Evolutionary conservation across 2,113 vertebrate species (phyloP).

Genomic region (Xiphophorus hellerii): DNA sequence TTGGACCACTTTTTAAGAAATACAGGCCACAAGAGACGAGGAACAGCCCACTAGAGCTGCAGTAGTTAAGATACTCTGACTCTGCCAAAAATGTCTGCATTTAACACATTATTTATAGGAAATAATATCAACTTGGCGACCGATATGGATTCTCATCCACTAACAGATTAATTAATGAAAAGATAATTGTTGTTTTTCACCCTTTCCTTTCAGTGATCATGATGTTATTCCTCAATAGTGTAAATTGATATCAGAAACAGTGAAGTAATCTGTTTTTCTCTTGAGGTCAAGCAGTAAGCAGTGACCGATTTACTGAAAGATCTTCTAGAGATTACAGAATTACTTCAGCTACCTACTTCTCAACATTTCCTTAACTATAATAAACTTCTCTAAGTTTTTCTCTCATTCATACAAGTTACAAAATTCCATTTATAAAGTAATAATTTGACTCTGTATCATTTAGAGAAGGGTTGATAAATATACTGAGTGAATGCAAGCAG

Average conservation of each 20-base stretch:
- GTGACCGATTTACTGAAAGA: slow-evolving; percentile 3
- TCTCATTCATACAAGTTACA: slow-evolving; percentile 1
- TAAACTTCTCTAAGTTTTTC: not conserved
- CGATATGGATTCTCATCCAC: not conserved
- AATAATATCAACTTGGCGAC: not conserved
- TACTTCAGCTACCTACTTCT: not conserved
- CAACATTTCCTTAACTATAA: not conserved
- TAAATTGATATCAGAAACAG: not conserved
- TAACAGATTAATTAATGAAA: not conserved
- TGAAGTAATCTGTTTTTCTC: not conserved
- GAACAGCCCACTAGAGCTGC: not conserved
- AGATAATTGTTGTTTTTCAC: not conserved
- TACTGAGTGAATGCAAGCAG: not conserved
- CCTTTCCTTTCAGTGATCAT: not conserved
- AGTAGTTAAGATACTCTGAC: not conserved
- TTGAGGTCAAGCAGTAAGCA: not conserved
- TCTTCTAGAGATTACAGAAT: not conserved
- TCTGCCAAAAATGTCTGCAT: not conserved
- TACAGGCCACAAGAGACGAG: not conserved
- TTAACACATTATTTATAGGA: not conserved
- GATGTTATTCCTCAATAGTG: not conserved
- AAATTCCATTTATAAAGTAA: not conserved
- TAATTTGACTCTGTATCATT: not conserved
- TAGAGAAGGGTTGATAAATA: not conserved
- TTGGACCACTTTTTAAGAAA: not conserved